Evolutionary conservation across 2,113 vertebrate genomes (phyloP), one percentile per base, ranked within the genome.

Genomic region (Lampris incognitus): DNA sequence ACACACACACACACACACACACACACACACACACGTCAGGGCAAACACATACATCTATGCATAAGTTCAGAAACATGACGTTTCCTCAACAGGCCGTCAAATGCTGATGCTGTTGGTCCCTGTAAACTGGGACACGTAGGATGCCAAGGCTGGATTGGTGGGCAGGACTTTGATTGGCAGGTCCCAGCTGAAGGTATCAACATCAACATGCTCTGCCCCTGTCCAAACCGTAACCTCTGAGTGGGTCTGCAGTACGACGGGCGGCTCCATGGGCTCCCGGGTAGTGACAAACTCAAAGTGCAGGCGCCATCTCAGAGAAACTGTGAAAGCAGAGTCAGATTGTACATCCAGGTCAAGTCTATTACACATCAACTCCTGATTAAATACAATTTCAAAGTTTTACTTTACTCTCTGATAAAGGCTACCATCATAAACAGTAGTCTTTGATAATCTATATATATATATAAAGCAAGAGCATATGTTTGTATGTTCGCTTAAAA

Each of bases 131-230:
- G 97, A 97, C 39, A 96, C 94, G 0, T 97, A 97, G 42, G 97
- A 98, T 10, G 95, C 97, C 90, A 98, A 78, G 9, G 96, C 91
- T 0, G 98, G 98, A 86, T 98, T 99, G 46, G 97, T 99, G 54
- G 98, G 97, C 81, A 99, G 93, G 70, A 99, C 95, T 92, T 97
- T 98, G 88, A 99, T 97, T 3, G 98, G 97, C 72, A 99, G 91
- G 81, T 99, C 96, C 98, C 98, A 99, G 88, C 97, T 99, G 92
- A 99, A 98, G 61, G 98, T 99, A 89, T 99, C 98, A 78, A 99
- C 98, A 1, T 96, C 95, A 1, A 99, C 95, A 49, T 96, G 95
- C 82, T 96, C 96, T 0, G 96, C 92, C 41, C 98, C 97, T 0
- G 93, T 94, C 97, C 98, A 99, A 46, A 95, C 93, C 1, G 94